A percentile compares a stretch with the other conserved stretches of the same genome.
phyloP scores from a whole-genome alignment of 2,888 invertebrate species.

The Pinctada fucata region DNA sequence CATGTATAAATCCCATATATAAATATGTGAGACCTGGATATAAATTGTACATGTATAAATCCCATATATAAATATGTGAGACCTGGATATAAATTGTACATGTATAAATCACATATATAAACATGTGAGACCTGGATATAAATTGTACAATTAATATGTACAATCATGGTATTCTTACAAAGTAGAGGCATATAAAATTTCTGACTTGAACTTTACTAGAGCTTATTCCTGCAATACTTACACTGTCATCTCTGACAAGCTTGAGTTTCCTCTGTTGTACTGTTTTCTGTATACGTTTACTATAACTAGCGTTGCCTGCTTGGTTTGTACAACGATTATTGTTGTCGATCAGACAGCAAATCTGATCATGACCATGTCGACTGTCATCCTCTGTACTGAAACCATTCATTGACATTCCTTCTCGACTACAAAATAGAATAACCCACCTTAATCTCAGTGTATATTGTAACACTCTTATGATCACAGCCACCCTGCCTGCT shows the following conservation, averaged over 20 bases:
- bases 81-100: no score
- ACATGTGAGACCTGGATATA: no score
- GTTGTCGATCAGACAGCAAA: conserved; percentile 90
- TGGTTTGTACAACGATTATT: conserved; percentile 90
- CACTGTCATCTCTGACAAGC: conserved; percentile 89
- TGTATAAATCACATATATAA: no score
- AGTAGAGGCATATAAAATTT: no score
- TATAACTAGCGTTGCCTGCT: conserved; percentile 96
- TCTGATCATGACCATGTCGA: conserved; percentile 67
- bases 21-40: no score
- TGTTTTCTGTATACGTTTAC: conserved; percentile 96
- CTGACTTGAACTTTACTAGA: background rate
- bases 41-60: no score
- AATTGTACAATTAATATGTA: no score
- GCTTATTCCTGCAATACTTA: conserved; percentile 76
- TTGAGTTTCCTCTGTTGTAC: conserved; percentile 93
- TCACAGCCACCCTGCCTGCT: background rate
- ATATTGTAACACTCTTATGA: background rate
- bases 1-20: no score
- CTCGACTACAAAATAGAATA: conserved; percentile 4
- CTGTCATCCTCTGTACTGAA: conserved; percentile 69
- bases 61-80: no score
- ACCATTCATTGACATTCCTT: conserved; percentile 59
- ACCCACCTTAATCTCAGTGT: background rate
- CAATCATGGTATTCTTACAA: no score